These are phyloP conservation scores for Podargus strigoides DNA, from an alignment of 2,797 vertebrate genomes.

Conservation along the genomic window DNA sequence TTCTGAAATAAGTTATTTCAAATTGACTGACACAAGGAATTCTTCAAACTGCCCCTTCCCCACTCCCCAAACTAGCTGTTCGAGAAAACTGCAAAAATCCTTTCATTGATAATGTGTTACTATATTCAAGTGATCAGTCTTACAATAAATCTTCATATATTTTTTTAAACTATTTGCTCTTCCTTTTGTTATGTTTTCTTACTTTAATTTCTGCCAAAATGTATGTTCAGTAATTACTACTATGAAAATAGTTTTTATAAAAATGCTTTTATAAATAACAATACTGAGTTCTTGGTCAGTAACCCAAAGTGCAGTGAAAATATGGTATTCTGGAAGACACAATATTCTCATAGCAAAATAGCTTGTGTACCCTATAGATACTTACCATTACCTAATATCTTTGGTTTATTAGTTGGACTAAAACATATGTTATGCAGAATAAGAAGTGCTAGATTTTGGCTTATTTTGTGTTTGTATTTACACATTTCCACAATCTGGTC, in stretches of 20 bases:
- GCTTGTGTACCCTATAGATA: not conserved
- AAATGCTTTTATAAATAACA: not conserved
- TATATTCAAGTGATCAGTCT: not conserved
- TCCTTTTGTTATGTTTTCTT: not conserved
- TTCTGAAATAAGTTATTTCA: not conserved
- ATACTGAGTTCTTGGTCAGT: not conserved
- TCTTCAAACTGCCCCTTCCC: not conserved
- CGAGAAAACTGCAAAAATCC: not conserved
- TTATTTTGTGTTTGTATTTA: constrained; percentile 70
- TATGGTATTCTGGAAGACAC: not conserved
- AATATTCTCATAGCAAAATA: not conserved
- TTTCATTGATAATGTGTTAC: not conserved
- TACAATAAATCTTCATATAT: not conserved
- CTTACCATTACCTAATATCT: constrained; percentile 86
- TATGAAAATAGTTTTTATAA: not conserved
- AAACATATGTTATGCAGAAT: constrained; percentile 94
- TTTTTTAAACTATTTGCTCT: not conserved
- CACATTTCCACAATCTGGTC: constrained; percentile 87
- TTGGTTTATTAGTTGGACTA: constrained; percentile 86
- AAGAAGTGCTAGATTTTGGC: constrained; percentile 75
- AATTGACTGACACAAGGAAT: not conserved
- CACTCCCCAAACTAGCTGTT: not conserved
- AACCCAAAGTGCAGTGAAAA: not conserved
- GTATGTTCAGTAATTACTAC: not conserved
- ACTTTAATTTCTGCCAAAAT: not conserved